These are phyloP conservation scores for Cataglyphis altisquamis DNA, from an alignment of 2,888 invertebrate genomes.

Conservation along the genomic window DNA sequence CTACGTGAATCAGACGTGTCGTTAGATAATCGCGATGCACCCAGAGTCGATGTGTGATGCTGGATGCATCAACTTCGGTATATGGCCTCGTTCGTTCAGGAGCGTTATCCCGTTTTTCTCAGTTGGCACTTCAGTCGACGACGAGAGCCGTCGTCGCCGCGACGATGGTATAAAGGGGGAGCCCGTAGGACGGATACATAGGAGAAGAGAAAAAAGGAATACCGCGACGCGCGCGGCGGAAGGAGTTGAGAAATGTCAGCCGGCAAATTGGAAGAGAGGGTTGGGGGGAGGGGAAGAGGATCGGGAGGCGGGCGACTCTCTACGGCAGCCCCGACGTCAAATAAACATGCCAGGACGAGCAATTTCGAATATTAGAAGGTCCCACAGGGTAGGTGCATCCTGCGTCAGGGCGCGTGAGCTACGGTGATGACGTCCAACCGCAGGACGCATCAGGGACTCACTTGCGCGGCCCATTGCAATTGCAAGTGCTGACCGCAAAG, in stretches of 20 bases:
- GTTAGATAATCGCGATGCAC: constrained; percentile 15
- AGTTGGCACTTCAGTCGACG: constrained; percentile 51
- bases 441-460: constrained; percentile 79
- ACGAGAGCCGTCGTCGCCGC: constrained; percentile 51
- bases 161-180: constrained; percentile 24
- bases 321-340: constrained; percentile 84
- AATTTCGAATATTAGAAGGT: constrained; percentile 85
- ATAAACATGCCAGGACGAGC: constrained; percentile 85
- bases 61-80: constrained; percentile 36
- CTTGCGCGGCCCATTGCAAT: constrained; percentile 78
- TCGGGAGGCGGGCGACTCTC: constrained; percentile 62
- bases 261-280: constrained; percentile 80
- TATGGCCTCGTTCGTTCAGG: constrained; percentile 28
- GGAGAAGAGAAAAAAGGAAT: constrained; percentile 27
- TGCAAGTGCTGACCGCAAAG: constrained; percentile 79
- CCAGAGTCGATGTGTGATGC: background rate
- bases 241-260: constrained; percentile 79
- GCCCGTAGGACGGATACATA: constrained; percentile 11
- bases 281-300: constrained; percentile 51
- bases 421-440: constrained; percentile 85
- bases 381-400: constrained; percentile 80
- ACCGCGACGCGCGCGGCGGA: constrained; percentile 60
- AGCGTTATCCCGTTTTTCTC: constrained; percentile 63
- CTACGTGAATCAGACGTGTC: background rate
- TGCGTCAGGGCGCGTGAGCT: constrained; percentile 84